Base-by-base conservation (phyloP, 2,113 vertebrate species). In the Camelus dromedarius region DNA sequence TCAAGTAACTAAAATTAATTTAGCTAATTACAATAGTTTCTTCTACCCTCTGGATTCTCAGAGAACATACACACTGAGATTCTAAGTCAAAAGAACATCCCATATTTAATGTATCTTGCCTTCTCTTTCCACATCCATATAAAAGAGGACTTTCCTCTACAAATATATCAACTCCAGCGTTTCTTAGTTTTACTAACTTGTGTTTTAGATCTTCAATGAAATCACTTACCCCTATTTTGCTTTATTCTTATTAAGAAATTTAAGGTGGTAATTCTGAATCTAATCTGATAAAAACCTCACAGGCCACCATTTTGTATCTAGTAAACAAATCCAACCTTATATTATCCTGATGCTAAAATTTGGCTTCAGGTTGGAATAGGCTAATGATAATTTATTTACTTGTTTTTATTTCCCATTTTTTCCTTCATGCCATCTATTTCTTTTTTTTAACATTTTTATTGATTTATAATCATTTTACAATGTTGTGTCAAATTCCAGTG, bases 161-260 rank as follows among this genome's bases (percentile, higher is more conserved):
- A 72, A 76, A 91, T 28, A 46, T 54, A 76, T 66, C 24, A 88
- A 94, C 26, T 64, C 30, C 60, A 73, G 10, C 83, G 15, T 64
- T 93, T 96, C 56, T 93, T 92, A 86, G 79, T 87, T 89, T 76
- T 89, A 95, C 14, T 93, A 92, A 89, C 2, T 58, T 80, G 76
- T 22, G 8, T 67, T 50, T 86, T 48, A 85, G 8, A 72, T 92
- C 42, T 50, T 76, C 62, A 75, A 11, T 66, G 46, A 96, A 93
- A 84, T 69, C 32, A 85, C 16, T 81, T 85, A 90, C 14, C 64
- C 80, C 58, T 82, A 52, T 52, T 75, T 82, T 96, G 54, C 32
- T 69, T 46, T 82, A 35, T 67, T 86, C n/a, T 93, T 92, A 76
- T 54, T 42, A 92, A 72, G 58, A 72, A 15, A 82, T 54, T 91